Evolutionary conservation across 1,140 invertebrate genomes (phyloP).

Genomic region (Magallana angulata): DNA sequence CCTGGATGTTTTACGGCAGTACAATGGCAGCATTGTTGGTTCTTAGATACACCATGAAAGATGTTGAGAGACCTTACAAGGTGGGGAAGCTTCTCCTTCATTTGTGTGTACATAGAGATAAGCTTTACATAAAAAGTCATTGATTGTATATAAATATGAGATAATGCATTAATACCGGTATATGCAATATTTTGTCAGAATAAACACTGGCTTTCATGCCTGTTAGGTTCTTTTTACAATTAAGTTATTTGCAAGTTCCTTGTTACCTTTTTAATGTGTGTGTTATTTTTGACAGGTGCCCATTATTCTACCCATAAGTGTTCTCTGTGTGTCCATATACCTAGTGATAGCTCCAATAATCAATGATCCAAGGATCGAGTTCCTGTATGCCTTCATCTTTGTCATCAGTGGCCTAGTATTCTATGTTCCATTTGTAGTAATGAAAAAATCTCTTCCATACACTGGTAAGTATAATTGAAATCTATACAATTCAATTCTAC

Average conservation of each 20-base stretch:
- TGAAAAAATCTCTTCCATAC: conserved; percentile 80
- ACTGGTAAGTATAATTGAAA: conserved; percentile 74
- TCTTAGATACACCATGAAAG: conserved; percentile 85
- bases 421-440: conserved; percentile 90
- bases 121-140: no score
- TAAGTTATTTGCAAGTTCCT: no score
- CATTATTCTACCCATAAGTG: conserved; percentile 87
- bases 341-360: conserved; percentile 89
- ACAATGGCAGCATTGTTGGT: conserved; percentile 89
- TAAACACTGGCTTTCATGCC: no score
- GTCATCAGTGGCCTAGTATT: conserved; percentile 86
- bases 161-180: no score
- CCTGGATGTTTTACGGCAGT: conserved; percentile 79
- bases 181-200: no score
- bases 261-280: no score
- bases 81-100: conserved; percentile 75
- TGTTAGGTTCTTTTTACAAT: no score
- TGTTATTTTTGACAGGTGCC: conserved; percentile 85
- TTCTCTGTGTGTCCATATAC: conserved; percentile 87
- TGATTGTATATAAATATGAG: no score
- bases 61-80: conserved; percentile 87
- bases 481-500: background rate
- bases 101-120: no score
- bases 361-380: conserved; percentile 87
- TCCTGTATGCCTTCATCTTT: conserved; percentile 88